Conservation (phyloP, 2,888 invertebrate species). For the Dysmachus trigonus region DNA sequence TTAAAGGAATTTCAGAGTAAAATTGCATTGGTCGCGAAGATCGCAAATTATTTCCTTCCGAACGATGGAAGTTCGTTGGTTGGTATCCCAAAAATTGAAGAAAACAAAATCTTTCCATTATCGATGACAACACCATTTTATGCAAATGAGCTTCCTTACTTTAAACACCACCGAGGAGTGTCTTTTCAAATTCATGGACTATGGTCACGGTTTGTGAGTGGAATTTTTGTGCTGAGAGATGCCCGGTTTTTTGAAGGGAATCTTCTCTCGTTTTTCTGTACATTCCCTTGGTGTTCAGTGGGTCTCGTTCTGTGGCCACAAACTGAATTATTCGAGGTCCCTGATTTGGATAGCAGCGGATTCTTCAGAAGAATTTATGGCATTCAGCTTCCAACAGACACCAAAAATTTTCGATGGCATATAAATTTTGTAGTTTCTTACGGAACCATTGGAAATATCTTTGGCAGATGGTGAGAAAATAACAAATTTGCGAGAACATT, state of each 20-base stretch:
- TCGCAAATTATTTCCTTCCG: slow-evolving; percentile 36
- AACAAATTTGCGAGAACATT: slow-evolving; percentile 38
- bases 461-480: slow-evolving; percentile 45
- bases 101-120: slow-evolving; percentile 44
- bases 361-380: slow-evolving; percentile 42
- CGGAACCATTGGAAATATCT: slow-evolving; percentile 17
- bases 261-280: neutral
- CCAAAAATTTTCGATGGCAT: slow-evolving; percentile 36
- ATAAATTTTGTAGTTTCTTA: slow-evolving; percentile 34
- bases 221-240: slow-evolving; percentile 18
- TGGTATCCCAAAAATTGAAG: slow-evolving; percentile 41
- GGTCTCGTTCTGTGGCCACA: neutral
- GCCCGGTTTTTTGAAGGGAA: neutral
- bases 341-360: slow-evolving; percentile 35
- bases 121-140: slow-evolving; percentile 44
- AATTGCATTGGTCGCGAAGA: slow-evolving; percentile 14
- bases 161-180: slow-evolving; percentile 3
- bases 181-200: slow-evolving; percentile 38
- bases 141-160: slow-evolving; percentile 43
- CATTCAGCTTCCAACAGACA: slow-evolving; percentile 43
- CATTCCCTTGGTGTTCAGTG: neutral
- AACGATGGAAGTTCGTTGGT: slow-evolving; percentile 9
- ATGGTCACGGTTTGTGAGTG: slow-evolving; percentile 29
- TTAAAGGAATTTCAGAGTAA: slow-evolving; percentile 24
- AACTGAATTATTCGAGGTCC: slow-evolving; percentile 31